Conservation (phyloP, 2,797 vertebrate species). For the Microchirus variegatus region DNA sequence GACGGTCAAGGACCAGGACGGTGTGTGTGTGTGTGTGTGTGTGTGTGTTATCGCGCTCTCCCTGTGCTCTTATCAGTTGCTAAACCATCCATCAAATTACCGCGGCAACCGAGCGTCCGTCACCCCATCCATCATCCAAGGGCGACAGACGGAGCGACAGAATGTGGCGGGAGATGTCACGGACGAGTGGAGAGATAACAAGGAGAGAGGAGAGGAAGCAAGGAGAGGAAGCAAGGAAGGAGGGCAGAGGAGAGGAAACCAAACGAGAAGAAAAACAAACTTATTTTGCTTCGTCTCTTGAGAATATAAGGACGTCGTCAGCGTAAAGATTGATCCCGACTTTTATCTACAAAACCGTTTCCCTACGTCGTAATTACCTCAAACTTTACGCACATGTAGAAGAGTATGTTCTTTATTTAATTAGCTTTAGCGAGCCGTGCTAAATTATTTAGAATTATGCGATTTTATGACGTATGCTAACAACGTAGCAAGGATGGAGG, state of each 20-base stretch:
- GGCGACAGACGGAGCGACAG: conserved; percentile 60
- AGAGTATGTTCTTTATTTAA: too few species aligned
- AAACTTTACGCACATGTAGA: too few species aligned
- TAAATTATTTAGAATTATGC: too few species aligned
- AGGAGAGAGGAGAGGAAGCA: conserved; percentile 22
- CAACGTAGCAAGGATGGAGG: too few species aligned
- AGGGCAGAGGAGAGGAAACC: too few species aligned
- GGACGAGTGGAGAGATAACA: conserved; percentile 62
- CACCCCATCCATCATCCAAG: conserved; percentile 75
- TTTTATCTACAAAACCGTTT: too few species aligned
- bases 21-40: conserved; percentile 24
- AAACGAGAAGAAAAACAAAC: too few species aligned
- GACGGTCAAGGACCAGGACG: conserved; percentile 61
- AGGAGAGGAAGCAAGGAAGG: not conserved
- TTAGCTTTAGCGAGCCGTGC: too few species aligned
- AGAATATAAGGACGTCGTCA: not conserved
- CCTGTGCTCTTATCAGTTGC: conserved; percentile 51
- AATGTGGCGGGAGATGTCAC: conserved; percentile 58
- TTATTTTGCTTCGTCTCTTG: too few species aligned
- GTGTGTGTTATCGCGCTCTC: conserved; percentile 24
- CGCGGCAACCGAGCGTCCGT: conserved; percentile 68
- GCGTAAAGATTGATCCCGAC: too few species aligned
- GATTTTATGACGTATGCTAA: too few species aligned
- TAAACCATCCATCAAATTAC: conserved; percentile 79
- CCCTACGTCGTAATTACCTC: too few species aligned